Percentiles rank a stretch among this genome's conserved stretches.
phyloP scores from a whole-genome alignment of 2,113 vertebrate genomes.

The Thunnus maccoyii region DNA sequence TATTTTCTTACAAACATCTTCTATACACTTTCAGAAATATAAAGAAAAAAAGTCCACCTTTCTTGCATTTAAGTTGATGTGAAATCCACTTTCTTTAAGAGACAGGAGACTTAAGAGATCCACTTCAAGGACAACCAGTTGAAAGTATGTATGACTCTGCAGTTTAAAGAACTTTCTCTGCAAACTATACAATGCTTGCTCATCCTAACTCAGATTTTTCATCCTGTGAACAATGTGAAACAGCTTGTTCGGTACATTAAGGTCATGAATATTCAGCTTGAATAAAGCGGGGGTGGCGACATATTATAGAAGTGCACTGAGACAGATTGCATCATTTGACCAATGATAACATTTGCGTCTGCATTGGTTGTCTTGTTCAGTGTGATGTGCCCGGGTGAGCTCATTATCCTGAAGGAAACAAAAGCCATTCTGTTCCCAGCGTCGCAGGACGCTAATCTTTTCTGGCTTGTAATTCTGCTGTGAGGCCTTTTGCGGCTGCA shows the following conservation, averaged over 20 bases:
- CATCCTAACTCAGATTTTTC: slow-evolving; percentile 16
- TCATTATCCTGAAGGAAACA: slow-evolving; percentile 84
- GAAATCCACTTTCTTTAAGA: neutral
- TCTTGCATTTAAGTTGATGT: neutral
- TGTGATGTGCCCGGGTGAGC: slow-evolving; percentile 73
- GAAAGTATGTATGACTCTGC: neutral
- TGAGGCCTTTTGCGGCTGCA: slow-evolving; percentile 64
- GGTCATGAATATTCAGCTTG: slow-evolving; percentile 43
- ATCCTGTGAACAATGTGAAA: slow-evolving; percentile 30
- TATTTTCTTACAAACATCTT: neutral
- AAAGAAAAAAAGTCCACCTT: neutral
- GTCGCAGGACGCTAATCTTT: slow-evolving; percentile 85
- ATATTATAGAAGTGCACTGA: slow-evolving; percentile 22
- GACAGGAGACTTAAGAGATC: slow-evolving; percentile 18
- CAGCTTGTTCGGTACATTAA: slow-evolving; percentile 1
- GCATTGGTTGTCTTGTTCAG: slow-evolving; percentile 54
- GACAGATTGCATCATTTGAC: slow-evolving; percentile 43
- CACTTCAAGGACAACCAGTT: slow-evolving; percentile 35
- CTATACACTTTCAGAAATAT: neutral
- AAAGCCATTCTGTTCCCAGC: slow-evolving; percentile 84
- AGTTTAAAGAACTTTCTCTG: neutral
- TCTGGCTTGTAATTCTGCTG: slow-evolving; percentile 84
- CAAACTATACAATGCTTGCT: slow-evolving; percentile 26
- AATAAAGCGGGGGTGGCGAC: slow-evolving; percentile 41
- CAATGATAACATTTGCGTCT: slow-evolving; percentile 51